Evolutionary conservation across 2,113 vertebrate genomes (phyloP), one percentile per base, ranked within the genome.

Genomic region (Mirza zaza): DNA sequence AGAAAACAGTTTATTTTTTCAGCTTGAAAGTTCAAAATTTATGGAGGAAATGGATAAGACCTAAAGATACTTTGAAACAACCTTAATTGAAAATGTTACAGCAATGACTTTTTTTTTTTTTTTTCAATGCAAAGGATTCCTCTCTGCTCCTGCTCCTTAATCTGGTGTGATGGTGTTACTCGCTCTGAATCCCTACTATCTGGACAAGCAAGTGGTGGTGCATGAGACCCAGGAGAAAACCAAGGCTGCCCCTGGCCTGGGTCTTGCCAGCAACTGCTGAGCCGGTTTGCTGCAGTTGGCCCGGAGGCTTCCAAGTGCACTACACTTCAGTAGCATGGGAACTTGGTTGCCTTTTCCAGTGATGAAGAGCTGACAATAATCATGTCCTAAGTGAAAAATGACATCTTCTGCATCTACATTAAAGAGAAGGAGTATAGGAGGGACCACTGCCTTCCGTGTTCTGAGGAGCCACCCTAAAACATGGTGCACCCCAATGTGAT

Each of bases 351-450:
- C 0, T 99, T 99, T 80, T 99, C 99, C 48, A 98, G 97, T 39
- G 99, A 99, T 18, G 99, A 99, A 11, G 99, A 99, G 96, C 98
- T 99, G 83, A 98, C 99, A 91, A 96, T 99, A 99, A 99, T 98
- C 1, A 95, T 99, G 95, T 93, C 98, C 8, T 98, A 98, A 7
- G 95, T 99, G 81, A 99, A 98, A 97, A 99, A 99, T 8, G 97
- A 97, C 3, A 98, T 99, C 7, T 99, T 99, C 70, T 99, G 98
- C 2, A 96, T 99, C 57, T 99, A 98, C 96, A 98, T 99, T 98
- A 99, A 99, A 99, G 99, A 98, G 50, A 99, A 98, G 97, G 99
- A 99, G 94, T 99, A 99, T 70, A 98, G 98, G 39, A 98, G 99
- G 34, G 99, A 99, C 15, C 98, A 99, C 7, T 99, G 98, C 29